These are phyloP conservation scores for mouse (Mus musculus) DNA, from an alignment of 2,113 vertebrate genomes.

Conservation along the genomic window DNA sequence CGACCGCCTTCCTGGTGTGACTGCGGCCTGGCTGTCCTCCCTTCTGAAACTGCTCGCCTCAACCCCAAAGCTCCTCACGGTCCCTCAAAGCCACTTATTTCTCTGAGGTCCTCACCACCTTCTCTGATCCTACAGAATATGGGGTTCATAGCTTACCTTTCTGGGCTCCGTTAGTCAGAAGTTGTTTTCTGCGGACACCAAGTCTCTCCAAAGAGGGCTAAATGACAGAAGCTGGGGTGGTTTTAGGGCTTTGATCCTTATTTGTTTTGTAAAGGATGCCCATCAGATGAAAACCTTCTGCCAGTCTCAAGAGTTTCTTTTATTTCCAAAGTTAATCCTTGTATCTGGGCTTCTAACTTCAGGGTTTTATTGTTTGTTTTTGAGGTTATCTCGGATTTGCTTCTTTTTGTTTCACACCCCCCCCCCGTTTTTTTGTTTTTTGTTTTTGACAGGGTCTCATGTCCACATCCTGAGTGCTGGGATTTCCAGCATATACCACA, in stretches of 20 bases:
- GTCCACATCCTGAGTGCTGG: neutral
- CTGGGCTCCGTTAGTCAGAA: neutral
- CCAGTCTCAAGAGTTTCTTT: constrained; percentile 5
- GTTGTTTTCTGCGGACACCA: neutral
- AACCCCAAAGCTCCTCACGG: neutral
- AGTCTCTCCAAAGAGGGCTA: neutral
- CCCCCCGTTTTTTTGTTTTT: neutral
- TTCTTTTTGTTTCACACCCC: neutral
- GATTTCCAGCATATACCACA: neutral
- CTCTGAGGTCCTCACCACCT: neutral
- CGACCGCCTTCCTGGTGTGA: neutral
- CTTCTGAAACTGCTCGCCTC: neutral
- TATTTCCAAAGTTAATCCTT: constrained; percentile 36
- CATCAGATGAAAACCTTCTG: neutral
- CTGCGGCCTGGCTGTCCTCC: neutral
- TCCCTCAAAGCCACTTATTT: neutral
- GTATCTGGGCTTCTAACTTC: neutral
- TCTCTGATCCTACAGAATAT: too few relatives aligned
- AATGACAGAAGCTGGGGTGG: neutral
- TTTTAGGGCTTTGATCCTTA: neutral
- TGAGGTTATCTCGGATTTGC: neutral
- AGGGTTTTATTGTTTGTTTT: neutral
- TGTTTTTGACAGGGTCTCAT: neutral
- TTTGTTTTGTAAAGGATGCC: neutral
- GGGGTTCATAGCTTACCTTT: neutral